These are phyloP conservation scores for Larimichthys crocea DNA, from an alignment of 2,113 vertebrate genomes.

Conservation along the genomic window DNA sequence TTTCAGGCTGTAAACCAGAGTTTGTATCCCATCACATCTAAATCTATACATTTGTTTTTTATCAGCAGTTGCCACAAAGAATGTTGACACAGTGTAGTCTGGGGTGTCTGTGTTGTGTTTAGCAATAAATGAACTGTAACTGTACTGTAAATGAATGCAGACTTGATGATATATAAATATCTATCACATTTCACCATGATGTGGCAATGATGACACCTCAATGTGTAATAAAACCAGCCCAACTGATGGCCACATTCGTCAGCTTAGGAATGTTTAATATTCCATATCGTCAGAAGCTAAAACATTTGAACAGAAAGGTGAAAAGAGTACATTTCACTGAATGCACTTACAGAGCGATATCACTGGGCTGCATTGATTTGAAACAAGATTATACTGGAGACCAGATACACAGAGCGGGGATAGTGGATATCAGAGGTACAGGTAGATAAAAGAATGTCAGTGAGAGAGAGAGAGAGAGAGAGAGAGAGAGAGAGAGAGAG, in stretches of 20 bases:
- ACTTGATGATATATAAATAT: too few relatives aligned
- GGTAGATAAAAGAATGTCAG: conserved; percentile 26
- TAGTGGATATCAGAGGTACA: conserved; percentile 51
- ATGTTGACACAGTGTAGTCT: too few relatives aligned
- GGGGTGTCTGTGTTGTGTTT: too few relatives aligned
- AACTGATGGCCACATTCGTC: conserved; percentile 20
- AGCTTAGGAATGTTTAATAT: conserved; percentile 76
- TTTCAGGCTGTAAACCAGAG: too few relatives aligned
- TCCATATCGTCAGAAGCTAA: conserved; percentile 57
- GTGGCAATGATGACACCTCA: neutral
- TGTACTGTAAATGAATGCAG: too few relatives aligned
- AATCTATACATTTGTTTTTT: too few relatives aligned
- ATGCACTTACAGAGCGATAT: conserved; percentile 68
- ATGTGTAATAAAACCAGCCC: conserved; percentile 5
- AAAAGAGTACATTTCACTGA: conserved; percentile 67
- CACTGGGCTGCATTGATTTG: conserved; percentile 55
- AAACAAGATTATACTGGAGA: conserved; percentile 51
- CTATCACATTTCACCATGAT: too few relatives aligned
- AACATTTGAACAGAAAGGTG: conserved; percentile 66
- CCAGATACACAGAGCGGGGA: conserved; percentile 62
- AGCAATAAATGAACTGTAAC: too few relatives aligned
- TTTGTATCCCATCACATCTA: too few relatives aligned
- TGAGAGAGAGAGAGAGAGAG: conserved; percentile 8
- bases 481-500: neutral
- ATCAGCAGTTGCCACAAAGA: too few relatives aligned